Conservation (phyloP, 1,140 invertebrate genomes). For the Drosophila guanche region DNA sequence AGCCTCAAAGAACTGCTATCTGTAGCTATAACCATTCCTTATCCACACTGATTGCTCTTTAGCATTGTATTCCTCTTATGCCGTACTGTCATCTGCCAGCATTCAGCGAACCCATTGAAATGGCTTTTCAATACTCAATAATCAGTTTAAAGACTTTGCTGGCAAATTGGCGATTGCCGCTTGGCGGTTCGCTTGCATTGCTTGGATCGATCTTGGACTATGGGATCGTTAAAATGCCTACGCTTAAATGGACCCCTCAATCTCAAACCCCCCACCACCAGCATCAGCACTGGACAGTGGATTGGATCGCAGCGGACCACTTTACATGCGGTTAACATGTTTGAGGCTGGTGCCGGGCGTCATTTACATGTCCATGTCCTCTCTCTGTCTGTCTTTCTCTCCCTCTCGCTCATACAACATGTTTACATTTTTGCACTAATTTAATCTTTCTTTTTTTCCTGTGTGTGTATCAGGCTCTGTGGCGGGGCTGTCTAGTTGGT, state of each 20-base stretch:
- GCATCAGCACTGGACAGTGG: constrained; percentile 13
- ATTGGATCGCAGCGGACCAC: too few relatives aligned
- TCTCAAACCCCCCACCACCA: constrained; percentile 22
- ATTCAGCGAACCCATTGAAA: too few relatives aligned
- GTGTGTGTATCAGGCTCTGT: constrained; percentile 17
- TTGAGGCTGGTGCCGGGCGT: constrained; percentile 74
- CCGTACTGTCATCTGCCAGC: too few relatives aligned
- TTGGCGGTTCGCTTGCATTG: constrained; percentile 7
- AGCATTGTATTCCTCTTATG: too few relatives aligned
- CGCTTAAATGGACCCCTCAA: constrained; percentile 34
- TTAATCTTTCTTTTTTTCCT: constrained; percentile 80
- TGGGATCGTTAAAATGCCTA: constrained; percentile 58
- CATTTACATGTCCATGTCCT: constrained; percentile 71
- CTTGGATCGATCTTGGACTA: neutral
- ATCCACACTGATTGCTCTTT: too few relatives aligned
- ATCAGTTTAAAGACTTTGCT: constrained; percentile 39
- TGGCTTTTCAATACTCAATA: constrained; percentile 1
- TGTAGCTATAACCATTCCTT: too few relatives aligned
- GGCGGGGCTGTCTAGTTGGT: constrained; percentile 35
- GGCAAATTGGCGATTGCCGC: constrained; percentile 48
- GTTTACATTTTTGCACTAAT: constrained; percentile 82
- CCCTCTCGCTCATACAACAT: constrained; percentile 53
- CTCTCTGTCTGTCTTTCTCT: neutral
- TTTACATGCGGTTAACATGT: constrained; percentile 77
- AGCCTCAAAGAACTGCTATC: too few relatives aligned